phyloP scores from a whole-genome alignment of 2,113 vertebrate genomes.

The Aptenodytes patagonicus region DNA sequence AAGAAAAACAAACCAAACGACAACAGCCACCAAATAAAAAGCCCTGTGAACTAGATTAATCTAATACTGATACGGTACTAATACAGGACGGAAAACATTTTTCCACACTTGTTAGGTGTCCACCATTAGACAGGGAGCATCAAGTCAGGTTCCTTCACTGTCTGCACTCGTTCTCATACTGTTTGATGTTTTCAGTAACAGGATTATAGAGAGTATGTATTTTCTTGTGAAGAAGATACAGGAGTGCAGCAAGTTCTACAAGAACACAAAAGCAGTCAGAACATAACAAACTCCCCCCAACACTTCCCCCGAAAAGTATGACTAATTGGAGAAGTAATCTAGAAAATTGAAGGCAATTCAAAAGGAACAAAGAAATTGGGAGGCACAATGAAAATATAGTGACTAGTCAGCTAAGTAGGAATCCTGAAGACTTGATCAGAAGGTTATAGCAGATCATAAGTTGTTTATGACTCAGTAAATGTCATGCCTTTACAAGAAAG shows the following conservation, averaged over 20 bases:
- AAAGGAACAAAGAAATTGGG: not conserved
- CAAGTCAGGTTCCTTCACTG: not conserved
- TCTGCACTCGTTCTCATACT: not conserved
- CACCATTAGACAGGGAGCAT: not conserved
- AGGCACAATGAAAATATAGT: not conserved
- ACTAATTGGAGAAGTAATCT: not conserved
- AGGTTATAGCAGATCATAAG: not conserved
- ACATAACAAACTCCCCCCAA: not conserved
- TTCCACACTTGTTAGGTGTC: not conserved
- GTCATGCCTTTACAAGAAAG: not conserved
- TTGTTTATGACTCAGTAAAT: conserved; percentile 12
- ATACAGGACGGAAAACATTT: not conserved
- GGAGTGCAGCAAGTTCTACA: not conserved
- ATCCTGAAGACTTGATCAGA: not conserved
- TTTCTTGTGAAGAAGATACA: not conserved
- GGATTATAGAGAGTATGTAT: not conserved
- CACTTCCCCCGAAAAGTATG: not conserved
- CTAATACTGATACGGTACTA: not conserved
- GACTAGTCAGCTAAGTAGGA: not conserved
- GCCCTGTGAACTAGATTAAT: not conserved
- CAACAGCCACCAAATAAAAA: not conserved
- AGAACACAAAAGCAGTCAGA: not conserved
- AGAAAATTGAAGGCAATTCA: not conserved
- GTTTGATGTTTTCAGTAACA: not conserved
- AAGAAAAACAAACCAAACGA: not conserved